A percentile compares a stretch with the other conserved stretches of the same genome.
Evolutionary conservation across 2,113 vertebrate species (phyloP).

Genomic region (Oryzias celebensis): DNA sequence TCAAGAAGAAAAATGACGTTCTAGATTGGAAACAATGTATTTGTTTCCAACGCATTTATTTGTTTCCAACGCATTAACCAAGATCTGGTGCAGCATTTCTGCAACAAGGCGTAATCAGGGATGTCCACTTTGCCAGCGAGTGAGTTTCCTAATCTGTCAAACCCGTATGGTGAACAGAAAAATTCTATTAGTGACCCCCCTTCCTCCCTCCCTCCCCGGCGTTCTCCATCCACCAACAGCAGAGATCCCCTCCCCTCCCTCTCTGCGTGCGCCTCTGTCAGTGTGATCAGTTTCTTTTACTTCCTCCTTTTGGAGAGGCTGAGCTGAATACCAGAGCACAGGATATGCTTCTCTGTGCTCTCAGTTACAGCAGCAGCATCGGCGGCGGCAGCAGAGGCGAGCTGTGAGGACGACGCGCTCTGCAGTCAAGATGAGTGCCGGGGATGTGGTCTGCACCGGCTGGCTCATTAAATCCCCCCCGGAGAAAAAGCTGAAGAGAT

Average conservation of each 20-base stretch:
- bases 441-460: constrained; percentile 92
- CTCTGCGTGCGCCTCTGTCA: constrained; percentile 54
- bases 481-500: constrained; percentile 97
- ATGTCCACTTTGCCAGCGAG: neutral
- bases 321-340: constrained; percentile 72
- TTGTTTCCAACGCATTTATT: constrained; percentile 11
- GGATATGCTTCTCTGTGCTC: constrained; percentile 77
- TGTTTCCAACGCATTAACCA: too few relatives aligned
- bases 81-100: constrained; percentile 3
- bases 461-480: constrained; percentile 99
- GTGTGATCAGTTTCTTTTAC: constrained; percentile 85
- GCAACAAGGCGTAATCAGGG: neutral
- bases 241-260: constrained; percentile 13
- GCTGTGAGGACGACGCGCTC: constrained; percentile 66
- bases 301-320: constrained; percentile 81
- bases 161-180: constrained; percentile 3
- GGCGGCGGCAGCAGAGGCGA: constrained; percentile 20
- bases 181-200: constrained; percentile 9
- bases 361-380: constrained; percentile 32
- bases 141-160: constrained; percentile 30
- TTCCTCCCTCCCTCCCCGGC: constrained; percentile 14
- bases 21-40: neutral
- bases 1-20: neutral
- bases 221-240: constrained; percentile 37
- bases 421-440: constrained; percentile 89